These are phyloP conservation scores for Trachymyrmex septentrionalis DNA, from an alignment of 1,140 invertebrate species.

Conservation along the genomic window DNA sequence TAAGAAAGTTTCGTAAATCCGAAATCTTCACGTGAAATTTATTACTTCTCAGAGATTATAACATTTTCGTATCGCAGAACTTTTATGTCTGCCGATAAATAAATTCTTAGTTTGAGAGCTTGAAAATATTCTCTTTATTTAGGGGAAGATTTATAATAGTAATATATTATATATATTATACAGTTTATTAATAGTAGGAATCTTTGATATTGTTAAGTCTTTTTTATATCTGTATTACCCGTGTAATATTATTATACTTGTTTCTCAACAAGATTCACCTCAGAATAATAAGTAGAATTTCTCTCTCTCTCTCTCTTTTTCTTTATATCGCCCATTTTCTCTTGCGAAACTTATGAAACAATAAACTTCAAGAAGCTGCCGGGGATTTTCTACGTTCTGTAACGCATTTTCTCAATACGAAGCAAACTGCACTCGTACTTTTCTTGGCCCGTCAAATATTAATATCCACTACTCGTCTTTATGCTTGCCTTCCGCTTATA, in stretches of 20 bases:
- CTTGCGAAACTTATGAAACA: slow-evolving; percentile 50
- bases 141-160: background rate
- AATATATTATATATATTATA: slow-evolving; percentile 9
- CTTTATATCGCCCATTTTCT: slow-evolving; percentile 18
- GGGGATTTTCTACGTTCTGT: slow-evolving; percentile 47
- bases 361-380: slow-evolving; percentile 52
- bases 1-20: background rate
- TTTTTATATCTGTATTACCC: slow-evolving; percentile 8
- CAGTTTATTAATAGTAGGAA: background rate
- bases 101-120: background rate
- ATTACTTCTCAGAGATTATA: background rate
- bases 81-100: slow-evolving; percentile 16
- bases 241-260: slow-evolving; percentile 34
- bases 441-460: slow-evolving; percentile 58
- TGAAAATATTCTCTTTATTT: background rate
- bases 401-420: slow-evolving; percentile 59
- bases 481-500: slow-evolving; percentile 60
- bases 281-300: slow-evolving; percentile 35
- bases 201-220: background rate
- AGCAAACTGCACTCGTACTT: slow-evolving; percentile 49
- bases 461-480: slow-evolving; percentile 62
- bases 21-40: background rate
- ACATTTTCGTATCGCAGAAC: background rate
- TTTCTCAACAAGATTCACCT: slow-evolving; percentile 13
- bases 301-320: background rate